Base-by-base conservation (phyloP, 1,140 invertebrate genomes). In the Octopus sinensis region DNA sequence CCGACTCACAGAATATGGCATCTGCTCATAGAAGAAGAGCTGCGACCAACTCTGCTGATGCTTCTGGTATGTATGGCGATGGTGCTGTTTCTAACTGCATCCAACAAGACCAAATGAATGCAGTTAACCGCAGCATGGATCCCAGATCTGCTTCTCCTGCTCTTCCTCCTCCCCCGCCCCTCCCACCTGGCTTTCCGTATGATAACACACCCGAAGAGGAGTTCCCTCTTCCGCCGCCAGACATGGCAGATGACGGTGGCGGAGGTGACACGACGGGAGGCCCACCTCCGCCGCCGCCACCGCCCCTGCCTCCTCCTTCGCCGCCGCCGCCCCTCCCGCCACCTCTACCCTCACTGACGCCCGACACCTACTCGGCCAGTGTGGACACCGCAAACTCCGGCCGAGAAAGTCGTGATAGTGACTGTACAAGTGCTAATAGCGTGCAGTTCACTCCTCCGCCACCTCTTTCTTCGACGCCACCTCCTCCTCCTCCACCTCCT, bases 271-370 rank as follows among this genome's bases (percentile, higher is more conserved):
- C 7, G 5, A 73, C 68, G 6, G 30, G 68, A 13, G 68, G 68
- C 30, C 68, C 68, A n/a, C 56, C 56, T 9, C 68, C 68, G 13
- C 68, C 68, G 6, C 68, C 68, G 6, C 68, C 68, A 7, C 13
- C 12, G 53, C 80, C 23, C 4, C 73, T 30, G 10, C 53, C 54
- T 30, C 68, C 68, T 56, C 53, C 62, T 68, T 53, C 23, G 5
- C 73, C 54, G 10, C 53, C 54, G 4, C 68, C 68, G 56, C 53
- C 62, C 68, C 79, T 68, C 5, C 54, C 53, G 4, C 79, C 52
- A 85, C 84, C 17, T 81, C 73, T 43, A 82, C 80, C 30, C 83
- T 84, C 80, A 83, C 83, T 78, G 81, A 78, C 10, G 52, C n/a
- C 51, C 51, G n/a, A 43, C 9, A 30, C 9, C 4, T 43, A 23